Base-by-base conservation (phyloP, 1,140 invertebrate species). In the Drosophila murphyi region DNA sequence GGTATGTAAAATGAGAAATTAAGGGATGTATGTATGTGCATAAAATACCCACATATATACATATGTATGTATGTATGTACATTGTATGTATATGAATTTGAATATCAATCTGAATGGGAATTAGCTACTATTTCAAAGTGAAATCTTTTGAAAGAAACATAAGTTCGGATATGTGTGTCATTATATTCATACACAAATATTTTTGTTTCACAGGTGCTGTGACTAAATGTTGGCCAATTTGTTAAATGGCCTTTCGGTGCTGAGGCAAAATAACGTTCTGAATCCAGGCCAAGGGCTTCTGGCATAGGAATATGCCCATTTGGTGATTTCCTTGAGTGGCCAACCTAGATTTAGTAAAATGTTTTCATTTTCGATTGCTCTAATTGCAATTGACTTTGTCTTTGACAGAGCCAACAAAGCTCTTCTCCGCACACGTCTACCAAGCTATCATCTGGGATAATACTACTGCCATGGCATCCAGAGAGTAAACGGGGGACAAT, bases 311-410 rank as follows among this genome's bases (percentile, higher is more conserved):
- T 71, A 56, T 57, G 67, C 43, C 34, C 32, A 64, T 48, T 39
- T 67, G 34, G 7, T 47, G 50, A 60, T 48, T 5, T 52, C n/a
- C 7, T 69, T 52, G 55, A 59, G 45, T 48, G 43, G 34, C 12
- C 10, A 12, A 51, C 39, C 34, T 10, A 54, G 37, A 55, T 47
- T 34, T 59, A 57, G 34, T 10, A 34, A 73, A 73, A 69, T 73
- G 52, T 63, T 73, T 77, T 67, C 56, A 62, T 62, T 73, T 52
- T 68, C 63, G 47, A 76, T 62, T 68, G 67, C 68, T 57, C 70
- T 77, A 74, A 77, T 77, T 69, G 63, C 63, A 69, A 70, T 77
- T 72, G 74, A 67, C 45, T 76, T 61, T 39, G 45, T 43, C 54
- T 55, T 57, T 54, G 65, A 39, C 57, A 31, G 45, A 34, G 20